Base-by-base conservation (phyloP, 2,888 invertebrate species). In the Campoplex capitator region DNA sequence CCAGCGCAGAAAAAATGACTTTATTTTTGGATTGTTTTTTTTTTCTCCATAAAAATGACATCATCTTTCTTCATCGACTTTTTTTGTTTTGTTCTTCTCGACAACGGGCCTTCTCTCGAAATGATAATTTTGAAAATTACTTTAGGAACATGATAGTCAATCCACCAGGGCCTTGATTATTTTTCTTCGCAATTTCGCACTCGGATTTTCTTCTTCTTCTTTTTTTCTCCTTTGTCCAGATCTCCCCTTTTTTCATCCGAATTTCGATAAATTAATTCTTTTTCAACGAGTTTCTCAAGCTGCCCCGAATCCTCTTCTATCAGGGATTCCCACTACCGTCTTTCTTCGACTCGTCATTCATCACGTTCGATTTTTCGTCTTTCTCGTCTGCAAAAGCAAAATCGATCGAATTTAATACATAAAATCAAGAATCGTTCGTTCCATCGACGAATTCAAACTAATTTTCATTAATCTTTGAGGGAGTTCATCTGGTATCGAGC, bases 331-430 rank as follows among this genome's bases (percentile, higher is more conserved):
- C 95, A 77, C 96, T 95, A 78, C 96, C 94, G 67, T 97, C 97
- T 93, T 97, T 97, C 95, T 97, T 97, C 91, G 95, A 95, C 92
- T 97, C 97, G 90, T 97, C 97, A 90, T 95, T 95, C 91, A 95
- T 95, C 93, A 91, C 95, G 89, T 95, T 95, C 90, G 96, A 96
- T 74, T 95, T 93, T 73, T 96, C 96, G 84, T 96, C 96, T 93
- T 97, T 96, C 83, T 95, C 95, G 91, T 97, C 97, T 95, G 95
- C 58, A 62, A 51, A n/a, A 58, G 85, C 76, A 48, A 58, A 73
- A 51, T 32, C 79, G 73, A 38, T 75, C 11, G 1, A 62, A 54
- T 38, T n/a, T 42, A 16, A 51, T 11, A 35, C 2, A 54, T 23
- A 23, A 13, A 23, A 11, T 71, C 42, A 71, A 2, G 0, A 48